phyloP scores from a whole-genome alignment of 2,888 invertebrate species.

The Pteria penguin region DNA sequence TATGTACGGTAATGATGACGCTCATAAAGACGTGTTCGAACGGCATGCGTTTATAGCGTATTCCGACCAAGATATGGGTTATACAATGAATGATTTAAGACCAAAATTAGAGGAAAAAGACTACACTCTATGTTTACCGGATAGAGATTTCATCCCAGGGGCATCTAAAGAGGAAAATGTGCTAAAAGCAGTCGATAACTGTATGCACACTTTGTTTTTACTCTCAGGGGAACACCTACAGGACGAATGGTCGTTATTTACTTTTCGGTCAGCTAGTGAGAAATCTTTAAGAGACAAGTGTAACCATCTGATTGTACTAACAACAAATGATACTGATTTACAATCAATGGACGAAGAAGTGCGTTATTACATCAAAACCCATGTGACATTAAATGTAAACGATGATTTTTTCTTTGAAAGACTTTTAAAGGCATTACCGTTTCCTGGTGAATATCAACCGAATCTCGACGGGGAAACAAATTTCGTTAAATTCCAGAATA shows the following conservation, averaged over 20 bases:
- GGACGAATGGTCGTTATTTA: conserved; percentile 61
- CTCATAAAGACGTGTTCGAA: background rate
- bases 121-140: conserved; percentile 50
- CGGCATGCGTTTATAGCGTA: conserved; percentile 55
- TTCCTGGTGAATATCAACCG: background rate
- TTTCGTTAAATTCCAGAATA: background rate
- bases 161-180: conserved; percentile 60
- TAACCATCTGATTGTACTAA: conserved; percentile 54
- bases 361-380: conserved; percentile 48
- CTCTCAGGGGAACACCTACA: conserved; percentile 44
- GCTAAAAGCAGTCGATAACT: conserved; percentile 47
- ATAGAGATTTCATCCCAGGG: conserved; percentile 60
- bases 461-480: background rate
- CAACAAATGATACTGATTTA: conserved; percentile 36
- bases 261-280: conserved; percentile 52
- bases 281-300: conserved; percentile 53
- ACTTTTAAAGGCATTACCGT: conserved; percentile 45
- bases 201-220: conserved; percentile 53
- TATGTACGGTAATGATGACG: conserved; percentile 22
- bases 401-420: conserved; percentile 46
- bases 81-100: conserved; percentile 45
- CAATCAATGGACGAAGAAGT: conserved; percentile 47
- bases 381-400: conserved; percentile 45
- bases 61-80: conserved; percentile 49
- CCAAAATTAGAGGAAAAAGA: conserved; percentile 48